Base-by-base conservation (phyloP, 2,888 invertebrate genomes). In the Pelosia muscerda region DNA sequence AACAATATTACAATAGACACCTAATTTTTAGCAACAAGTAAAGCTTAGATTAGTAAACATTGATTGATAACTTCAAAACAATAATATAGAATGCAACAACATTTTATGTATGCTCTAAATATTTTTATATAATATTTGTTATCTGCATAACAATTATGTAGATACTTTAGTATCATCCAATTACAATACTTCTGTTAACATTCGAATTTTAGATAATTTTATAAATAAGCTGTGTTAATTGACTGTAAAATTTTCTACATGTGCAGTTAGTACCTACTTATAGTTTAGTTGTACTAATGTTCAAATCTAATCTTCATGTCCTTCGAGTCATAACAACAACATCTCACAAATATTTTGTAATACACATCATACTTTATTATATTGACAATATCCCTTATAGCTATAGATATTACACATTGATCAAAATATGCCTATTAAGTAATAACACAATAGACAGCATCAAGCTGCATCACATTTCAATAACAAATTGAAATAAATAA, bases 391-490 rank as follows among this genome's bases (percentile, higher is more conserved):
- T 85, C 82, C 81, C 90, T 92, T 92, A 91, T 78, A 86, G 78
- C 85, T 89, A 91, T 82, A 80, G 70, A 84, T 84, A 85, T 86
- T 86, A 88, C 81, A 90, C 83, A 86, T 86, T 85, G 84, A 89
- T 91, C 84, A 89, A 90, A 86, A 88, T 87, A 88, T 83, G 70
- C 79, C 88, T 89, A 88, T 84, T 84, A 83, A 86, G 75, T 86
- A 88, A 85, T 87, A 82, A 90, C 79, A 90, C 85, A 85, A 83
- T 89, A 84, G 74, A 89, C 93, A 93, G 93, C 93, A 65, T 89
- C 80, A 90, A 91, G 92, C 93, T 90, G 92, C 82, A 90, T 91
- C 90, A 91, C 89, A 91, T 89, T 89, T 90, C 81, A 87, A 82
- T 86, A 88, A 89, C 81, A 88, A 88, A 89, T 84, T 74, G 79